Conservation (phyloP, 2,888 invertebrate genomes). For the Noctua fimbriata region DNA sequence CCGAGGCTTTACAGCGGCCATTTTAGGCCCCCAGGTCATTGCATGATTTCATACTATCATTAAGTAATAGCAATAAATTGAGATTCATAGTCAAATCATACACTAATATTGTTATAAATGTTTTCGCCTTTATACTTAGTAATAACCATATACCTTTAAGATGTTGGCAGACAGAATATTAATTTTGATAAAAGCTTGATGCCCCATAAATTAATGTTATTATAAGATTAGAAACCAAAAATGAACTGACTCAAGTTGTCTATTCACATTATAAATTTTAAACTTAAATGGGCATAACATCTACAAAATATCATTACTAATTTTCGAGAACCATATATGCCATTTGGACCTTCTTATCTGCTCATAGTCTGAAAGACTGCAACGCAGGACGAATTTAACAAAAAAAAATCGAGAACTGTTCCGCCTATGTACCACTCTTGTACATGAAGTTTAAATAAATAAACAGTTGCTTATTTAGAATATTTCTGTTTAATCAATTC, state of each 20-base stretch:
- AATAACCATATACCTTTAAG: neutral
- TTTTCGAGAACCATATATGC: neutral
- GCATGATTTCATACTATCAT: neutral
- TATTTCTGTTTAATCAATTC: neutral
- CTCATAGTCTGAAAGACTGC: too few species aligned
- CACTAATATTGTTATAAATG: neutral
- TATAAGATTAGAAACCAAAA: neutral
- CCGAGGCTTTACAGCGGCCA: neutral
- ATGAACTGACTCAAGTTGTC: neutral
- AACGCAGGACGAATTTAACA: too few species aligned
- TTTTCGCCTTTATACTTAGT: too few species aligned
- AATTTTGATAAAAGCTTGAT: constrained; percentile 1
- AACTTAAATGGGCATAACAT: neutral
- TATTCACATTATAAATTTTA: neutral
- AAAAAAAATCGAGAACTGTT: too few species aligned
- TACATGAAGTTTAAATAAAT: too few species aligned
- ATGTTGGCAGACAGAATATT: constrained; percentile 4
- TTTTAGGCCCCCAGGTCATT: neutral
- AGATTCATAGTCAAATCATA: constrained; percentile 23
- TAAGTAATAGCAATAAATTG: neutral
- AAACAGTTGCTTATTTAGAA: neutral
- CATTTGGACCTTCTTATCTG: too few species aligned
- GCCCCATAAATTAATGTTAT: neutral
- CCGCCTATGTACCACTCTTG: too few species aligned
- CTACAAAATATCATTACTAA: neutral